A percentile compares a stretch with the other conserved stretches of the same genome.
These are phyloP conservation scores for Chloebia gouldiae DNA, from an alignment of 2,113 vertebrate species.

Conservation along the genomic window DNA sequence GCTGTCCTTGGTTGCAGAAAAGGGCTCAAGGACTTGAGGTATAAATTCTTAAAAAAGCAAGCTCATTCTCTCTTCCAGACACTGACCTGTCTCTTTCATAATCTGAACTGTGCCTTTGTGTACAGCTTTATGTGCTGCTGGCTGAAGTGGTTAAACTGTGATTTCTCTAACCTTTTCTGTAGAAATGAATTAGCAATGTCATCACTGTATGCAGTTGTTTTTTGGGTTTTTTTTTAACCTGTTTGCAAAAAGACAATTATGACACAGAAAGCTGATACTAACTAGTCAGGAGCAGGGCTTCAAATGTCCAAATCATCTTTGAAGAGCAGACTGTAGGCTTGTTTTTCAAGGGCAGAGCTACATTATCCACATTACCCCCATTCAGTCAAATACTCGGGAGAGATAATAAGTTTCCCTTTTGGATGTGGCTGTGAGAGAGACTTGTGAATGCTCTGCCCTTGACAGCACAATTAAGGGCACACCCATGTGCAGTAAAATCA, in stretches of 20 bases:
- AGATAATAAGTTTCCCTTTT: background rate
- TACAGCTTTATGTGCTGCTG: background rate
- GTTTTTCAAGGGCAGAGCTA: background rate
- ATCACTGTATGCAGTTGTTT: background rate
- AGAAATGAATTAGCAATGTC: background rate
- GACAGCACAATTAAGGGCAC: background rate
- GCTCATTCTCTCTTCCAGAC: background rate
- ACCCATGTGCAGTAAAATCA: background rate
- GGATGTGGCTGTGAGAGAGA: background rate
- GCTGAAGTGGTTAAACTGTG: background rate
- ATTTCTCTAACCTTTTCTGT: background rate
- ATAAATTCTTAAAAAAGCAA: background rate
- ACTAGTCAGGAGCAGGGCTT: background rate
- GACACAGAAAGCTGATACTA: background rate
- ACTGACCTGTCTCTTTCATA: background rate
- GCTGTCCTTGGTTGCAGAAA: background rate
- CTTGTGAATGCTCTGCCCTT: background rate
- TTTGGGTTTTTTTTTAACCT: background rate
- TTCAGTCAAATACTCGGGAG: background rate
- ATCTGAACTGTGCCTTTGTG: background rate
- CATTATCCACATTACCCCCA: background rate
- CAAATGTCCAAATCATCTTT: background rate
- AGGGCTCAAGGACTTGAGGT: background rate
- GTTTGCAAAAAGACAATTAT: background rate
- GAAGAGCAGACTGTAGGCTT: background rate